Evolutionary conservation across 35 echinoderm and acorn worm genomes (phyloP), one percentile per base, ranked within the genome.

Genomic region (Diadema setosum): DNA sequence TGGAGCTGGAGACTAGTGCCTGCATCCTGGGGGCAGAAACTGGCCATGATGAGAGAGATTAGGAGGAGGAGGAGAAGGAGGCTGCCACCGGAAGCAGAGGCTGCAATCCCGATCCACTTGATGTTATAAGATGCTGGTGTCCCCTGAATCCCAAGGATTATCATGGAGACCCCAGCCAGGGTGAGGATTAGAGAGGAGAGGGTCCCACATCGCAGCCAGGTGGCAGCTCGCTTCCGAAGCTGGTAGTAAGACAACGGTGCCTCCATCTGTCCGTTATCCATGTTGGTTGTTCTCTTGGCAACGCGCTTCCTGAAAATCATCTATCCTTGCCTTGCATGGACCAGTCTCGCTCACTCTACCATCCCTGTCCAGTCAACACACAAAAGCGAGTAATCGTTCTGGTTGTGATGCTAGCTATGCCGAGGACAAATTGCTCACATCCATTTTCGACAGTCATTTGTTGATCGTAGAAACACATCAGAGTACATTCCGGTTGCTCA

Each of bases 51-150:
- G 73, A 78, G 73, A 16, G 73, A 78, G 9, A 78, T 78, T 3
- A 78, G 73, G 0, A 78, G 73, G 3, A 78, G 73, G 16, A 78
- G 30, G 37, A 78, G 73, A 41, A 78, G 73, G 2, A 78, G 73
- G n/a, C 73, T 78, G 8, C 73, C 73, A 12, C 73, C 73, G 1
- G 73, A 78, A 32, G 73, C 73, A 1, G 73, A 78, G 9, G 73
- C 73, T 3, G 73, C 73, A 41, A 78, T 78, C 11, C 73, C 73
- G n/a, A 78, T 78, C 73, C 73, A 78, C 44, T 78, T 78, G 35
- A 78, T 44, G 73, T 78, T 78, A 21, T 78, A 78, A 3, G 73
- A 78, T 44, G 73, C 33, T 6, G 73, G 73, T 14, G 73, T 78
- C 11, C 73, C 73, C n/a, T 78, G 73, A 20, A 78, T 78, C 3